Percentiles rank a stretch among this genome's conserved stretches.
These are phyloP conservation scores for Chaunax sp. DNA, from an alignment of 2,797 vertebrate genomes.

Conservation along the genomic window DNA sequence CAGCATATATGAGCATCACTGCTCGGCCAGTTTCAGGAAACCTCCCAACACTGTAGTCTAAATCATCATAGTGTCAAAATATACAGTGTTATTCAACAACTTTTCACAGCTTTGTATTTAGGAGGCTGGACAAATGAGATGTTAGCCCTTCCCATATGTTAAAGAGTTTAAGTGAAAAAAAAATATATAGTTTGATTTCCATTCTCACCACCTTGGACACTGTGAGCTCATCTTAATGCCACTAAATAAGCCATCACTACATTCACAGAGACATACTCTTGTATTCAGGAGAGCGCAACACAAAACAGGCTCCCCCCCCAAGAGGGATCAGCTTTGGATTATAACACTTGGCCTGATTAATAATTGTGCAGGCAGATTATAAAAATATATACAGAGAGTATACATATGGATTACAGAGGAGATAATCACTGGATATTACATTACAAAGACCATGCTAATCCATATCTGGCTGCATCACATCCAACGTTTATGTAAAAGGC, in stretches of 20 bases:
- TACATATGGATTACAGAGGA: conserved; percentile 60
- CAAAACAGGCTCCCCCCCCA: conserved; percentile 55
- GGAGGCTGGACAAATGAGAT: conserved; percentile 53
- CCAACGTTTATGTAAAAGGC: conserved; percentile 75
- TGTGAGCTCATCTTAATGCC: conserved; percentile 58
- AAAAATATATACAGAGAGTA: conserved; percentile 75
- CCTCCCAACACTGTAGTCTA: conserved; percentile 13
- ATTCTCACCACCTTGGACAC: conserved; percentile 24
- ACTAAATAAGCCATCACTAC: conserved; percentile 48
- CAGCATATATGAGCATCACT: conserved; percentile 2
- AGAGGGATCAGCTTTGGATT: conserved; percentile 68
- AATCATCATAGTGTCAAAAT: conserved; percentile 14
- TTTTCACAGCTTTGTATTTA: conserved; percentile 76
- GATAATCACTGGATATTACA: conserved; percentile 49
- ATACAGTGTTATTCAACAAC: conserved; percentile 34
- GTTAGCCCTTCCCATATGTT: conserved; percentile 16
- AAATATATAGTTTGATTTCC: conserved; percentile 46
- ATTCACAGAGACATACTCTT: conserved; percentile 52
- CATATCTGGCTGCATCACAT: conserved; percentile 59
- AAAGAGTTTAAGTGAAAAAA: conserved; percentile 39
- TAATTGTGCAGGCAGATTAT: conserved; percentile 78
- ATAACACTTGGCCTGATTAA: conserved; percentile 80
- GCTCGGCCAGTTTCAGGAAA: conserved; percentile 17
- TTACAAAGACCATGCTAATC: conserved; percentile 72
- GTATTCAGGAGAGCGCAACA: conserved; percentile 32